Evolutionary conservation across 2,888 invertebrate species (phyloP).

Genomic region (Drosophila anomalata): DNA sequence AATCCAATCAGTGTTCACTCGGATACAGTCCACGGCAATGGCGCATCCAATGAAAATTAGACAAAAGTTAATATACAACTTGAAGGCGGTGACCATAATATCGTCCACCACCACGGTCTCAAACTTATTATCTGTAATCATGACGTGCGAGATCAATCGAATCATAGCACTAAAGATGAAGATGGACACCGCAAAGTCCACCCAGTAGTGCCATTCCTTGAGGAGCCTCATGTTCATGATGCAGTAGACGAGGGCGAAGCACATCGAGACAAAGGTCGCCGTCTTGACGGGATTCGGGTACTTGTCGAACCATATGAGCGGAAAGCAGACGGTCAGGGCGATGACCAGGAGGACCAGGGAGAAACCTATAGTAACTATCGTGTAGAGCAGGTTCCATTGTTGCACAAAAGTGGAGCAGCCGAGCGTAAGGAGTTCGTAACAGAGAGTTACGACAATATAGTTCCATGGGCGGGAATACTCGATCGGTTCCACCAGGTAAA

Average conservation of each 20-base stretch:
- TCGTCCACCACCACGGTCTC: neutral
- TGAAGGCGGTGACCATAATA: neutral
- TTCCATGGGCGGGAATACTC: constrained; percentile 43
- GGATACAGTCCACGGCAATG: neutral
- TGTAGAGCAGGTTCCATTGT: neutral
- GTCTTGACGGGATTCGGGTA: constrained; percentile 42
- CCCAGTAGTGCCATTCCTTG: neutral
- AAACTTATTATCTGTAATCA: neutral
- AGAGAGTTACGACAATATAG: constrained; percentile 23
- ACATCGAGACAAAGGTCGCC: constrained; percentile 16
- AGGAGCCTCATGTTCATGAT: constrained; percentile 2
- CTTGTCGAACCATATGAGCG: neutral
- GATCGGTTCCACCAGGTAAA: constrained; percentile 31
- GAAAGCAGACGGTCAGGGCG: constrained; percentile 7
- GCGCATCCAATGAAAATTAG: neutral
- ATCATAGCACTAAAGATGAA: neutral
- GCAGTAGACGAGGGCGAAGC: constrained; percentile 26
- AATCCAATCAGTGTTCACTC: neutral
- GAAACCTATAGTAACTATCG: neutral
- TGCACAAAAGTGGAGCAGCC: constrained; percentile 47
- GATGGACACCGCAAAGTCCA: neutral
- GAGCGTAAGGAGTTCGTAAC: constrained; percentile 54
- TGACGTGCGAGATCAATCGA: neutral
- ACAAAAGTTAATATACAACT: neutral
- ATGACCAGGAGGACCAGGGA: neutral